phyloP scores from a whole-genome alignment of 2,113 vertebrate genomes.

The Manacus vitellinus region DNA sequence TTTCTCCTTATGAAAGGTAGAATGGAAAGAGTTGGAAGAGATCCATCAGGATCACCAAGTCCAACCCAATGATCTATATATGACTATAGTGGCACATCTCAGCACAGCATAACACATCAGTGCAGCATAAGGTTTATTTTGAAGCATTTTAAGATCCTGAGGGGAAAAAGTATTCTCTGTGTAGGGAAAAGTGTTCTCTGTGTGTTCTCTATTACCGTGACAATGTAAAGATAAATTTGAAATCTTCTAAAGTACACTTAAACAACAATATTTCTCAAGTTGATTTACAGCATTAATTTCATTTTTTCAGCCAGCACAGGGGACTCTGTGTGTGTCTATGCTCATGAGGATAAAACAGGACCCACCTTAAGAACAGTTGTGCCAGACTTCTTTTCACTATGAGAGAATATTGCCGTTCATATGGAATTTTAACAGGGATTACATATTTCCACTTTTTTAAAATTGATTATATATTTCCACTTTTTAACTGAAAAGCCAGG shows the following conservation, averaged over 20 bases:
- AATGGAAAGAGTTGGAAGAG: background rate
- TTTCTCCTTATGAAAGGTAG: background rate
- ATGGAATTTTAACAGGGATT: background rate
- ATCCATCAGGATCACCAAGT: background rate
- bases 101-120: background rate
- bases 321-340: background rate
- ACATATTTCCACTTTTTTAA: background rate
- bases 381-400: background rate
- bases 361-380: background rate
- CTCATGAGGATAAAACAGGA: background rate
- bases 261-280: background rate
- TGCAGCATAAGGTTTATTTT: background rate
- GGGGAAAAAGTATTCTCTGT: background rate
- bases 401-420: background rate
- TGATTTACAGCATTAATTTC: background rate
- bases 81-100: background rate
- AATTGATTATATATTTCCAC: accelerated
- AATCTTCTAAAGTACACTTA: background rate
- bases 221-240: background rate
- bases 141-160: background rate
- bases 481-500: background rate
- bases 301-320: background rate
- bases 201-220: background rate
- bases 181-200: background rate
- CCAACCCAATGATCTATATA: too few species aligned